phyloP scores from a whole-genome alignment of 2,888 invertebrate genomes.

The Sturmia bella region DNA sequence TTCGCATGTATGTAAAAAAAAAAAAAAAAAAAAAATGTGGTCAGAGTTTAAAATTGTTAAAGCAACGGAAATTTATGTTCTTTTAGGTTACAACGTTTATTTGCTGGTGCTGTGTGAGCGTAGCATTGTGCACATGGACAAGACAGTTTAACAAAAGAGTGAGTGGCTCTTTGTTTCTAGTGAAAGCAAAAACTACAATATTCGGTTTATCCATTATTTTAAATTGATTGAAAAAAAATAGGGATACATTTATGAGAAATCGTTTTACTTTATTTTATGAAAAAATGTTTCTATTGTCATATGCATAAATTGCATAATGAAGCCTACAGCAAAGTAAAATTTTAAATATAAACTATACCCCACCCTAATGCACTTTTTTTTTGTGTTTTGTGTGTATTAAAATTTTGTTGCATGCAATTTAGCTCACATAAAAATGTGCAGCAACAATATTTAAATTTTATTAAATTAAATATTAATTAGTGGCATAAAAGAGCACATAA shows the following conservation, averaged over 20 bases:
- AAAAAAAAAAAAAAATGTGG: slow-evolving; percentile 9
- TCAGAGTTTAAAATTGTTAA: slow-evolving; percentile 56
- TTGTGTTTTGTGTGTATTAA: not conserved
- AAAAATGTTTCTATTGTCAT: too few species aligned
- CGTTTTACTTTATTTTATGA: not conserved
- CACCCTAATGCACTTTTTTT: not conserved
- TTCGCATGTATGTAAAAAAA: slow-evolving; percentile 9
- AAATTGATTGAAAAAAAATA: too few species aligned
- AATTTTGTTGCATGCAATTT: not conserved
- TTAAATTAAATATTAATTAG: slow-evolving; percentile 28
- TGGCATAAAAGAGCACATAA: not conserved
- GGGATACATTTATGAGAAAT: too few species aligned
- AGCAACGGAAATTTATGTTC: slow-evolving; percentile 7
- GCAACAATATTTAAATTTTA: slow-evolving; percentile 23
- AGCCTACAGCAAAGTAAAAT: too few species aligned
- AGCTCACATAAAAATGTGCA: slow-evolving; percentile 13
- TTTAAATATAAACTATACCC: too few species aligned
- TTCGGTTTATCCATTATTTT: too few species aligned
- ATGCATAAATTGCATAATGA: too few species aligned
- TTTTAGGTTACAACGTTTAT: slow-evolving; percentile 24
- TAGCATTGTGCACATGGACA: too few species aligned
- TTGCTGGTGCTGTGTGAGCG: not conserved
- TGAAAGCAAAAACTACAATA: too few species aligned
- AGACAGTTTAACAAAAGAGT: too few species aligned
- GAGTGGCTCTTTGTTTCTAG: too few species aligned